These are phyloP conservation scores for Phoebastria nigripes DNA, from an alignment of 2,797 vertebrate genomes.

Conservation along the genomic window DNA sequence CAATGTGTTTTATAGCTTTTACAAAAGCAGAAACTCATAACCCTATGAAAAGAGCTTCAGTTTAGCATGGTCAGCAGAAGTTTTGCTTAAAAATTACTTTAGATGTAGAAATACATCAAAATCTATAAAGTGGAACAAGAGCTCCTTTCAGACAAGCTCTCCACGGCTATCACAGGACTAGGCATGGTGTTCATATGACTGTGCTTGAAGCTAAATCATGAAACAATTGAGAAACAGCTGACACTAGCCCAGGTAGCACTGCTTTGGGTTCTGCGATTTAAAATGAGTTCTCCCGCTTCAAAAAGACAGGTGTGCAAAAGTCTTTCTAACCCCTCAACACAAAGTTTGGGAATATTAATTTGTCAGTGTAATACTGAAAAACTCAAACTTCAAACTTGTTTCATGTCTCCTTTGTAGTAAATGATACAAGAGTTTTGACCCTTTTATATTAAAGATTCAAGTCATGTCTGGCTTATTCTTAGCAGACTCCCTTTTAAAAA, in stretches of 20 bases:
- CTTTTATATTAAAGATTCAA: not conserved
- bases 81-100: slow-evolving; percentile 6
- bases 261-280: not conserved
- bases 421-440: not conserved
- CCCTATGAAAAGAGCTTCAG: not conserved
- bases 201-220: not conserved
- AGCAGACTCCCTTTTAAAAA: not conserved
- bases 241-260: not conserved
- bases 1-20: not conserved
- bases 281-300: not conserved
- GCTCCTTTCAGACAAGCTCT: slow-evolving; percentile 19
- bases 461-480: not conserved
- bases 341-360: not conserved
- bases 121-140: slow-evolving; percentile 8
- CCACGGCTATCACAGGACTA: slow-evolving; percentile 32
- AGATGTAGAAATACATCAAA: not conserved
- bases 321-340: not conserved
- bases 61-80: not conserved
- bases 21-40: not conserved
- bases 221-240: not conserved
- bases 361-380: not conserved
- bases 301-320: not conserved
- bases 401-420: not conserved
- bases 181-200: slow-evolving; percentile 43
- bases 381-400: not conserved